Base-by-base conservation (phyloP, 2,888 invertebrate species). In the Muschampia staudingeri region DNA sequence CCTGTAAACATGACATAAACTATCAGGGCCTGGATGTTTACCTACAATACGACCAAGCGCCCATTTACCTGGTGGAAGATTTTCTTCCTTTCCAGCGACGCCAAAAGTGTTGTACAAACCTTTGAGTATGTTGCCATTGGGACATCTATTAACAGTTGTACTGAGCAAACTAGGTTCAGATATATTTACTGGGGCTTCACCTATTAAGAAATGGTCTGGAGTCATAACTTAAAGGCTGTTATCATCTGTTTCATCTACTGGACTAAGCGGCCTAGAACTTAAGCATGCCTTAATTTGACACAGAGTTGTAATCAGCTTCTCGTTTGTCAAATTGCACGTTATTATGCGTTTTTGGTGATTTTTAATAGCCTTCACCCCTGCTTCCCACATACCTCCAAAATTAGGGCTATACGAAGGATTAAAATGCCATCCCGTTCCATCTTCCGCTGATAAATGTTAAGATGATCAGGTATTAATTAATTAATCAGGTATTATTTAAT, bases 11-110 rank as follows among this genome's bases (percentile, higher is more conserved):
- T 42, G 76, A 76, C 76, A 76, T 42, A 76, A 61, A 65, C 14
- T 19, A 76, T 76, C 61, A 14, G 56, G 25, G n/a, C 76, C 76
- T 34, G 40, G 19, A 37, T 80, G 76, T 67, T 80, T 86, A 1
- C 76, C 78, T 12, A 82, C 3, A n/a, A 88, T 81, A 4, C 86
- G 78, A 34, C 84, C 87, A 9, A 87, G 34, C 11, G 78, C 9
- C 87, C 85, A 88, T 81, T 84, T 86, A 30, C 84, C 83, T 14
- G 87, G 86, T 9, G 87, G 87, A 42, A 87, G 67, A n/a, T 83
- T 82, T 30, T 83, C 44, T 56, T 56, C 86, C 71, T 79, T 86
- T n/a, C 48, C 48, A 16, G 16, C 48, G 48, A 48, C 48, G 14
- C 48, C 16, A 16, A 48, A 48, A 48, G 14, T 48, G 48, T 16